Conservation (phyloP, 2,797 vertebrate species). For the Sparidentex hasta region DNA sequence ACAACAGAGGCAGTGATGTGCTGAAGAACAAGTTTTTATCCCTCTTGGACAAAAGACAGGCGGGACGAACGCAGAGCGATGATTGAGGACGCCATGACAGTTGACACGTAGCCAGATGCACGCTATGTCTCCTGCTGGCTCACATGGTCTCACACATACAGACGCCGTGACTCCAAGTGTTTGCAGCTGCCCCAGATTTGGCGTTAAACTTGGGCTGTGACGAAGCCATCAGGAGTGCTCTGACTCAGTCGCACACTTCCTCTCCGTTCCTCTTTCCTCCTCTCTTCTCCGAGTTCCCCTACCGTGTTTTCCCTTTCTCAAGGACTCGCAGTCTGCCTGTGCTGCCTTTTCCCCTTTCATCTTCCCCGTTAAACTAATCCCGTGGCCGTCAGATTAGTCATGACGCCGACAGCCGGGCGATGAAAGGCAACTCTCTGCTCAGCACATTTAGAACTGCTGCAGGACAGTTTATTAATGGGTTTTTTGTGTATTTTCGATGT, state of each 20-base stretch:
- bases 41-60: not conserved
- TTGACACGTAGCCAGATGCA: conserved; percentile 10
- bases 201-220: conserved; percentile 57
- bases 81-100: not conserved
- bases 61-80: conserved; percentile 9
- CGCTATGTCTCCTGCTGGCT: not conserved
- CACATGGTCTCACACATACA: conserved; percentile 9
- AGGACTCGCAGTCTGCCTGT: conserved; percentile 22
- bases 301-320: conserved; percentile 38
- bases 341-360: conserved; percentile 47
- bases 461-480: conserved; percentile 20
- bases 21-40: not conserved
- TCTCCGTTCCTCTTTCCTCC: conserved; percentile 12
- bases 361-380: conserved; percentile 60
- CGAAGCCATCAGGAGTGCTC: conserved; percentile 59
- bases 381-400: conserved; percentile 66
- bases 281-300: not conserved
- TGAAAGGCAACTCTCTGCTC: conserved; percentile 40
- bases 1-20: too few relatives aligned
- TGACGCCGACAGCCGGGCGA: conserved; percentile 33
- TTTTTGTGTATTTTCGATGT: not conserved
- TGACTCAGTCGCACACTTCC: conserved; percentile 59
- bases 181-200: conserved; percentile 60
- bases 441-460: conserved; percentile 15
- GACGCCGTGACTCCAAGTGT: conserved; percentile 15